phyloP scores from a whole-genome alignment of 2,113 vertebrate species.

The Emydocephalus ijimae region DNA sequence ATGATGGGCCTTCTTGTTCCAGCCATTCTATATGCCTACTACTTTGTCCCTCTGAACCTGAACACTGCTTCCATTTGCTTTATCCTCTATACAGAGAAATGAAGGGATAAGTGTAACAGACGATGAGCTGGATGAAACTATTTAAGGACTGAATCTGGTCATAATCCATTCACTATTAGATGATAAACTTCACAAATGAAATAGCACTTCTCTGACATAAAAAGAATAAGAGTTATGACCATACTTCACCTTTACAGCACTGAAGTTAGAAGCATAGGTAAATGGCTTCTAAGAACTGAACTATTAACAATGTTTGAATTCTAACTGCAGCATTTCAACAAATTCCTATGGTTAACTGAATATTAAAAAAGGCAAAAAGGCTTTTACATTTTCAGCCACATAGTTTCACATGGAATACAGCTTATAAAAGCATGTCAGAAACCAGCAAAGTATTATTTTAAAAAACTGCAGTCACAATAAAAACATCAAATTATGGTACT shows the following conservation, averaged over 20 bases:
- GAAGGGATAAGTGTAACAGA: not conserved
- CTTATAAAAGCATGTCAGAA: not conserved
- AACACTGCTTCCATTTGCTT: not conserved
- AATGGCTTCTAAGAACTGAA: conserved; percentile 8
- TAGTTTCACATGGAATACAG: not conserved
- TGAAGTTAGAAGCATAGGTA: not conserved
- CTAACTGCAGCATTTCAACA: conserved; percentile 38
- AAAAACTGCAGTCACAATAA: not conserved
- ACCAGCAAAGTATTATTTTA: not conserved
- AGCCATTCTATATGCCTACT: not conserved
- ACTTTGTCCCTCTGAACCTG: not conserved
- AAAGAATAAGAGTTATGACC: not conserved
- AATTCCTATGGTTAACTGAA: conserved; percentile 55
- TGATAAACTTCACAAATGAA: not conserved
- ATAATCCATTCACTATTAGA: not conserved
- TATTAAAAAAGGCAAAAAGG: conserved; percentile 45
- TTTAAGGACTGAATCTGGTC: not conserved
- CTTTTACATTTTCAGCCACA: conserved; percentile 34
- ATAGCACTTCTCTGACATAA: not conserved
- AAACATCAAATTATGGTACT: not conserved
- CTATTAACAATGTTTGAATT: conserved; percentile 27
- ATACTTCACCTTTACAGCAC: not conserved
- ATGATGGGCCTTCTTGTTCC: not conserved
- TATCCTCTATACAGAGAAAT: not conserved
- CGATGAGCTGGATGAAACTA: not conserved